Conservation (phyloP, 2,888 invertebrate species). For the Julus scanicus region DNA sequence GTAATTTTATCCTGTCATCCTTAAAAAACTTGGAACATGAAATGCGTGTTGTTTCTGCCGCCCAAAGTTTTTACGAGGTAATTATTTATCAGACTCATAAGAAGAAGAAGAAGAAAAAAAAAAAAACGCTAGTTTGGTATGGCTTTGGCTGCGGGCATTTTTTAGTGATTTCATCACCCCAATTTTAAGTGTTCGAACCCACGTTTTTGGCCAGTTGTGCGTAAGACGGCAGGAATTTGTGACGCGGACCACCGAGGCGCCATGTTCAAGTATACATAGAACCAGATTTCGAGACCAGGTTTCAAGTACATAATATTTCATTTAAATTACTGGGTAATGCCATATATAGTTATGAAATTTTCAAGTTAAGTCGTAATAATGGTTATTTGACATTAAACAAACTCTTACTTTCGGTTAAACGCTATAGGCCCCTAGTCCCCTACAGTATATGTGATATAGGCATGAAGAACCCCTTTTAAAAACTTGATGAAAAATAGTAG, state of each 20-base stretch:
- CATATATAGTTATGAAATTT: too few species aligned
- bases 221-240: slow-evolving; percentile 28
- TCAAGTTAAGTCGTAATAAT: too few species aligned
- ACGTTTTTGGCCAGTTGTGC: background rate
- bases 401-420: too few species aligned
- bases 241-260: slow-evolving; percentile 7
- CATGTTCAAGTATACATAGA: too few species aligned
- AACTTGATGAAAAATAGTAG: too few species aligned
- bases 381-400: too few species aligned
- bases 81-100: slow-evolving; percentile 41
- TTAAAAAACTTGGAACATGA: slow-evolving; percentile 23
- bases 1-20: background rate
- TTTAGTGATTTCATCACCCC: slow-evolving; percentile 2
- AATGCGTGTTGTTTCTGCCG: slow-evolving; percentile 5
- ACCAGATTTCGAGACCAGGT: background rate
- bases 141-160: background rate
- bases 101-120: background rate
- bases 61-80: slow-evolving; percentile 17
- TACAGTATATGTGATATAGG: too few species aligned
- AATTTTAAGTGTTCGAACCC: slow-evolving; percentile 28
- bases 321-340: too few species aligned
- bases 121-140: background rate
- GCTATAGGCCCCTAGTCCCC: too few species aligned
- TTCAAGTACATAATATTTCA: background rate
- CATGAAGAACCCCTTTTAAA: too few species aligned